Percentiles rank a stretch among this genome's conserved stretches.
Conservation (phyloP, 2,797 vertebrate species). For the Chrysocyon brachyurus region DNA sequence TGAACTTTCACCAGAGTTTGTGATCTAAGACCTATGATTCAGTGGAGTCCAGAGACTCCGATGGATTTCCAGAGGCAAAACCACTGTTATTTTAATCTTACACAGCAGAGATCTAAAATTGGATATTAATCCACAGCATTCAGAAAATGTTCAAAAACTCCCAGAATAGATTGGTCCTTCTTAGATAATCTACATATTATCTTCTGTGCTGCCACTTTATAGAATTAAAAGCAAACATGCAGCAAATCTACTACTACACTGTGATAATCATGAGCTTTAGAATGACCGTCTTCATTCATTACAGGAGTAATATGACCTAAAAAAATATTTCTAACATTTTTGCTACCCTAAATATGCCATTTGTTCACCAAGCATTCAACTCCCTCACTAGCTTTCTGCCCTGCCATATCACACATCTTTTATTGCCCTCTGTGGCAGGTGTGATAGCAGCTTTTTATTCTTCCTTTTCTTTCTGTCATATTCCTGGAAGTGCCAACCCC, state of each 20-base stretch:
- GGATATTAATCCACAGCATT: not conserved
- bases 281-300: not conserved
- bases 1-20: not conserved
- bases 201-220: not conserved
- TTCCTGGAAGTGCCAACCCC: constrained; percentile 81
- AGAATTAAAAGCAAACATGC: constrained; percentile 3
- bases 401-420: constrained; percentile 68
- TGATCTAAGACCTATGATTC: not conserved
- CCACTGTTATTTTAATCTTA: not conserved
- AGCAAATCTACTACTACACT: not conserved
- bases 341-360: constrained; percentile 65
- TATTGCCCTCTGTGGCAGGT: constrained; percentile 83
- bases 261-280: not conserved
- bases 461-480: constrained; percentile 81
- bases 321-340: constrained; percentile 26
- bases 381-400: constrained; percentile 69
- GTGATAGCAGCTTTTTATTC: constrained; percentile 83
- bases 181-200: not conserved
- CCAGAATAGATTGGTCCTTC: not conserved
- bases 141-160: constrained; percentile 38
- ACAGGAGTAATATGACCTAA: constrained; percentile 23
- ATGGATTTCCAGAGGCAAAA: not conserved
- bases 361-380: constrained; percentile 57
- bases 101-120: not conserved
- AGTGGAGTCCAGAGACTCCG: not conserved